Evolutionary conservation across 2,797 vertebrate species (phyloP).

Genomic region (Semotilus atromaculatus): DNA sequence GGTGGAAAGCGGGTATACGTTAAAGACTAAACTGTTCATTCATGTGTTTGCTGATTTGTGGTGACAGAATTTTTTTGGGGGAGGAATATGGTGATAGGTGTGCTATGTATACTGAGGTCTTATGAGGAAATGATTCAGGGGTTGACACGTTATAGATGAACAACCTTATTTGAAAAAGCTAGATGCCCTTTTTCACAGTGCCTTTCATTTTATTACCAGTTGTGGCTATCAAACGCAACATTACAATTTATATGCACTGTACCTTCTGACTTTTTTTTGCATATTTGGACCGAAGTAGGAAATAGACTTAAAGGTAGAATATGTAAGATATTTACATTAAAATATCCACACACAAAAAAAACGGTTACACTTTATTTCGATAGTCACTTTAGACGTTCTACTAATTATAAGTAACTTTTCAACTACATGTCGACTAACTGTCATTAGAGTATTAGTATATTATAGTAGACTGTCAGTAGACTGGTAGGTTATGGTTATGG

Average conservation of each 20-base stretch:
- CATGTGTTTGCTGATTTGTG: neutral
- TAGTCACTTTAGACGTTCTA: no score
- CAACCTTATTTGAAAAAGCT: conserved; percentile 18
- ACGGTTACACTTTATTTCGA: no score
- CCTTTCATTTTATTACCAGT: neutral
- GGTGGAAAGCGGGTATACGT: neutral
- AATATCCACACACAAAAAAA: neutral
- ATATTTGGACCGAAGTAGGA: neutral
- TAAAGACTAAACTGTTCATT: neutral
- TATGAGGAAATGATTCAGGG: neutral
- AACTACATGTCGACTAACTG: no score
- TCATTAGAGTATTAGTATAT: no score
- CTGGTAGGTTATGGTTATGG: no score
- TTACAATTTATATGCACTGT: conserved; percentile 1
- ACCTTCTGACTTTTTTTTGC: no score
- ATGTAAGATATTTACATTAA: no score
- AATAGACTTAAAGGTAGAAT: neutral
- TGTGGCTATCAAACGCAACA: conserved; percentile 3
- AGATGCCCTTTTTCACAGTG: neutral
- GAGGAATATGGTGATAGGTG: neutral
- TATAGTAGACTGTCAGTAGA: no score
- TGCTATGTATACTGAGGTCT: neutral
- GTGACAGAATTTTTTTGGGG: neutral
- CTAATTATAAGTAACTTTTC: no score
- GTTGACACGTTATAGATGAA: neutral